Evolutionary conservation across 2,113 vertebrate species (phyloP).

Genomic region (Oncorhynchus mykiss): DNA sequence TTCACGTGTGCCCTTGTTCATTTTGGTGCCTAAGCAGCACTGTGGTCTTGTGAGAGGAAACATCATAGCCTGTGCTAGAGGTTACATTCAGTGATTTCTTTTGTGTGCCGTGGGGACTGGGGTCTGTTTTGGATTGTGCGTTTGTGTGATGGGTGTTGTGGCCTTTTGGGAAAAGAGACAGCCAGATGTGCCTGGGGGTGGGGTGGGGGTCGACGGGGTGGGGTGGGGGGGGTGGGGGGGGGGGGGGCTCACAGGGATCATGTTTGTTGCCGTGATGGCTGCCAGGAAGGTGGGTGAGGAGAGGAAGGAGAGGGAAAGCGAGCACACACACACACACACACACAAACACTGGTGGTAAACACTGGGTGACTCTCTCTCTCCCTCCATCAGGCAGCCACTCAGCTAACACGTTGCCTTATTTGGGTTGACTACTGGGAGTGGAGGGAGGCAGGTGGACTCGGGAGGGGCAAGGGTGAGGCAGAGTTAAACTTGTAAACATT

Average conservation of each 20-base stretch:
- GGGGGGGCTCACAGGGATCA: not conserved
- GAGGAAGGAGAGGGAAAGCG: conserved; percentile 19
- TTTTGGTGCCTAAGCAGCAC: not conserved
- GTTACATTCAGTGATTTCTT: not conserved
- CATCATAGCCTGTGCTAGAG: too few species aligned
- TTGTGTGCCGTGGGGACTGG: too few species aligned
- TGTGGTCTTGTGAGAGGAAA: not conserved
- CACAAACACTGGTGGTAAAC: conserved; percentile 56
- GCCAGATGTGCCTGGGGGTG: not conserved
- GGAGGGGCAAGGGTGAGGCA: not conserved
- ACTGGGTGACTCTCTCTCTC: conserved; percentile 47
- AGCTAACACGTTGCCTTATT: conserved; percentile 77
- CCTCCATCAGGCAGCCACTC: conserved; percentile 63
- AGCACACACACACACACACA: not conserved
- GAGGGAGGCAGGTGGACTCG: conserved; percentile 28
- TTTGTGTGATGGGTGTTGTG: conserved; percentile 14
- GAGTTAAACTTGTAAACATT: not conserved
- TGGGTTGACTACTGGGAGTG: conserved; percentile 57
- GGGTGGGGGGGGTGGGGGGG: not conserved
- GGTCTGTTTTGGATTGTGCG: conserved; percentile 19
- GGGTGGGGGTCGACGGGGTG: not conserved
- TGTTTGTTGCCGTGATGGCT: conserved; percentile 12
- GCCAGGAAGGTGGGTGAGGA: not conserved
- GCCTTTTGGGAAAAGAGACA: not conserved
- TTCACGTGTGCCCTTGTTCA: not conserved